Base-by-base conservation (phyloP, 2,797 vertebrate genomes). In the Chiloscyllium punctatum region DNA sequence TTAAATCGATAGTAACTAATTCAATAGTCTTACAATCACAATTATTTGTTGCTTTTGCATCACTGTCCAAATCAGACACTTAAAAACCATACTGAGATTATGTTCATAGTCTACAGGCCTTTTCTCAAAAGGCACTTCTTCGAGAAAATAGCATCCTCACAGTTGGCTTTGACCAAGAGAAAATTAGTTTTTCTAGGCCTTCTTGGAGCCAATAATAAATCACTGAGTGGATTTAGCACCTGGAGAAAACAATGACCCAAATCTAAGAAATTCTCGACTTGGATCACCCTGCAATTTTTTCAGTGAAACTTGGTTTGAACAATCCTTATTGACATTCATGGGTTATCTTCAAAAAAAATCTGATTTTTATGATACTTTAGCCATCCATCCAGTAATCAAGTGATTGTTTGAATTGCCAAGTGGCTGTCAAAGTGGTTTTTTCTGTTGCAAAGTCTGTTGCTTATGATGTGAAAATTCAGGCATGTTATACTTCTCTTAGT, bases 361-460 rank as follows among this genome's bases (percentile, higher is more conserved):
- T 88, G 77, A 37, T 82, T 82, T 82, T 16, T 18, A 82, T 82
- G 57, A 66, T 91, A 91, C 66, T 91, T 91, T 91, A 91, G 33
- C 18, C 18, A 57, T 1, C 27, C 57, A 91, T 91, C 33, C 57
- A 62, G 62, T 48, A n/a, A 33, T 66, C 57, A 33, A 62, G 53
- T 21, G n/a, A 25, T n/a, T 62, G 25, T 53, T 13, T 57, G 57
- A 62, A 62, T 62, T 91, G 4, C n/a, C 30, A 91, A 91, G 88
- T 62, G 57, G 66, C 21, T 88, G 57, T 8, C 33, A 91, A 91
- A 66, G 3, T 91, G 13, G 1, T 30, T 66, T n/a, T 48, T 7
- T 66, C 57, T 57, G 16, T 88, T 0, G 23, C 51, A 16, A 88
- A 15, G 51, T 33, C 13, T 53, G 51, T 25, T 30, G 27, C 57